These are phyloP conservation scores for Oceanites oceanicus DNA, from an alignment of 2,113 vertebrate genomes.

Conservation along the genomic window DNA sequence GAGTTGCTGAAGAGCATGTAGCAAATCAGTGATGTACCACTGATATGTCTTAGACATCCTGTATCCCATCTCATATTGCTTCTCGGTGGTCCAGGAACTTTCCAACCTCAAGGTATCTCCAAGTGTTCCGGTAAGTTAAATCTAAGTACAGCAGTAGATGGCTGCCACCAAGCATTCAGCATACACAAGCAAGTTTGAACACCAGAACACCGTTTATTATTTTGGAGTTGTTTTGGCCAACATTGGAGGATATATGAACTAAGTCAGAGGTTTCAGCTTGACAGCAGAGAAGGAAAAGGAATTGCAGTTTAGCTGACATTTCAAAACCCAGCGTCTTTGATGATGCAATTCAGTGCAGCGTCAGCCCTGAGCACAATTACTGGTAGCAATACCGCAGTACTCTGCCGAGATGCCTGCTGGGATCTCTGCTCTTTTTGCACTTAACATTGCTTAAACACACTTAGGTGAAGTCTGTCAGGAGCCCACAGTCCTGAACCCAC, in stretches of 20 bases:
- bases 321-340: not conserved
- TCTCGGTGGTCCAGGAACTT: not conserved
- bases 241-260: not conserved
- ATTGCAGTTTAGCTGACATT: not conserved
- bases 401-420: not conserved
- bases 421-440: not conserved
- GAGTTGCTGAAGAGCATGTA: not conserved
- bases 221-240: not conserved
- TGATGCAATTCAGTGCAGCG: not conserved
- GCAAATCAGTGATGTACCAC: not conserved
- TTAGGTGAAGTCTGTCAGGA: not conserved
- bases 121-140: not conserved
- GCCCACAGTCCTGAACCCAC: not conserved
- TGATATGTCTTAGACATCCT: not conserved
- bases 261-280: not conserved
- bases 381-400: not conserved
- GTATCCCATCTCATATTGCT: not conserved
- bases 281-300: not conserved
- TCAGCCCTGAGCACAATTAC: not conserved
- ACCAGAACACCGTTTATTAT: not conserved
- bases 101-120: not conserved
- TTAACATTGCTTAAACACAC: not conserved
- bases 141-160: not conserved
- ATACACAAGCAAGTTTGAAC: not conserved
- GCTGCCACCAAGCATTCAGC: not conserved